Conservation (phyloP, 1,140 invertebrate genomes). For the Euura lappo region DNA sequence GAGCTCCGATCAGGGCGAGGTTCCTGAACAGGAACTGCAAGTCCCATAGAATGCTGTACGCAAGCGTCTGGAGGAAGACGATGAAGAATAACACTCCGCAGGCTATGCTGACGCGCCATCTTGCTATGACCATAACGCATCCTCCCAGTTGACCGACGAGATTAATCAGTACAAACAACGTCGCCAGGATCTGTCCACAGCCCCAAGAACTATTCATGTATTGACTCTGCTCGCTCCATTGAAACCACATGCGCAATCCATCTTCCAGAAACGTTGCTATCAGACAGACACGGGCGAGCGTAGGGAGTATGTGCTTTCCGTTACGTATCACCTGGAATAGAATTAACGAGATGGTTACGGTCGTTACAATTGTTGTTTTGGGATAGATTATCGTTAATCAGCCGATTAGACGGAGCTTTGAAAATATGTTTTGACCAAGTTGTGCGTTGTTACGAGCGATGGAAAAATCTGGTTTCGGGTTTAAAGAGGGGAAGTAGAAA, state of each 20-base stretch:
- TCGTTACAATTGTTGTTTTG: no score
- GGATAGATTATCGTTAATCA: no score
- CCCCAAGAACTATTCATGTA: conserved; percentile 98
- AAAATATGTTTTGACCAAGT: no score
- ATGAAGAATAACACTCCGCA: conserved; percentile 96
- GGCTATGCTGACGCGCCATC: conserved; percentile 93
- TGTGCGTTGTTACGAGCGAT: no score
- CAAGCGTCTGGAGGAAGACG: conserved; percentile 93
- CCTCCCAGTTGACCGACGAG: conserved; percentile 94
- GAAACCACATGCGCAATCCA: conserved; percentile 98
- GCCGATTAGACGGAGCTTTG: no score
- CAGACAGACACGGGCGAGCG: conserved; percentile 94
- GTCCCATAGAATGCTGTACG: conserved; percentile 99
- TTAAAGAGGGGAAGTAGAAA: no score
- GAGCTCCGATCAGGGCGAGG: conserved; percentile 93
- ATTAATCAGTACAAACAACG: conserved; percentile 93
- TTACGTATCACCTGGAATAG: conserved; percentile 83
- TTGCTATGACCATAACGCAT: conserved; percentile 92
- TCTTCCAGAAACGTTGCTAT: conserved; percentile 99
- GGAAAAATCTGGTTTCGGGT: no score
- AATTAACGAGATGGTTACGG: no score
- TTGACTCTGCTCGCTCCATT: conserved; percentile 97
- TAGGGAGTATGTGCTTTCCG: conserved; percentile 93
- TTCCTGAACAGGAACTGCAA: conserved; percentile 95
- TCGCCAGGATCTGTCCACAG: conserved; percentile 93